Conservation (phyloP, 2,888 invertebrate genomes). For the Priocnemis perturbator region DNA sequence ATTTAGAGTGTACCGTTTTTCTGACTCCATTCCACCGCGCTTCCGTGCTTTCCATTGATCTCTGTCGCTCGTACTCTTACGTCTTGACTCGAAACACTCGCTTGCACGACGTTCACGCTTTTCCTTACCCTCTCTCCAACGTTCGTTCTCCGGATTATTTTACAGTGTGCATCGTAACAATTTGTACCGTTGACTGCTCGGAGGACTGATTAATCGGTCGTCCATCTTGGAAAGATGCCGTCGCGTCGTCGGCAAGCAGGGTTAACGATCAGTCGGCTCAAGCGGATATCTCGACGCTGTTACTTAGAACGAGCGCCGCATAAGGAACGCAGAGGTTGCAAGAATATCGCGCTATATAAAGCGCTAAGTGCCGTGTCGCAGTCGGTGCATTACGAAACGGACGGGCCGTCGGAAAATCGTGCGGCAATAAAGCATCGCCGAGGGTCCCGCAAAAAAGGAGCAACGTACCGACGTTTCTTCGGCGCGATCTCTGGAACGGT, state of each 20-base stretch:
- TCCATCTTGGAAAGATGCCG: too few relatives aligned
- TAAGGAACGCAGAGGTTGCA: constrained; percentile 18
- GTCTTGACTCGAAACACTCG: too few relatives aligned
- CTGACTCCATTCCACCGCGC: neutral
- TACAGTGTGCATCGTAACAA: neutral
- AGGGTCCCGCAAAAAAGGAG: neutral
- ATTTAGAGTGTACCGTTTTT: too few relatives aligned
- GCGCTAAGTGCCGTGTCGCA: too few relatives aligned
- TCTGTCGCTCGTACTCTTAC: neutral
- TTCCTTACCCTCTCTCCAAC: neutral
- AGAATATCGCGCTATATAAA: constrained; percentile 1
- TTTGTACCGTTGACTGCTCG: neutral
- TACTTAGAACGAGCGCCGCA: neutral
- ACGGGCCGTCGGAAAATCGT: neutral
- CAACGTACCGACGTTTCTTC: constrained; percentile 27
- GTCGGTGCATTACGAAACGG: neutral
- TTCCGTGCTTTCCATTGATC: neutral
- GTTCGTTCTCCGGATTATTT: too few relatives aligned
- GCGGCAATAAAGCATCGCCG: too few relatives aligned
- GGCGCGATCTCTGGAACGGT: constrained; percentile 53
- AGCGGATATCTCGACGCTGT: neutral
- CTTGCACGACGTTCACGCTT: neutral
- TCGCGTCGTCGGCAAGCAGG: too few relatives aligned
- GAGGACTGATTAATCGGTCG: neutral
- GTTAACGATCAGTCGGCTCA: too few relatives aligned